Conservation (phyloP, 2,888 invertebrate species). For the Caenorhabditis japonica region DNA sequence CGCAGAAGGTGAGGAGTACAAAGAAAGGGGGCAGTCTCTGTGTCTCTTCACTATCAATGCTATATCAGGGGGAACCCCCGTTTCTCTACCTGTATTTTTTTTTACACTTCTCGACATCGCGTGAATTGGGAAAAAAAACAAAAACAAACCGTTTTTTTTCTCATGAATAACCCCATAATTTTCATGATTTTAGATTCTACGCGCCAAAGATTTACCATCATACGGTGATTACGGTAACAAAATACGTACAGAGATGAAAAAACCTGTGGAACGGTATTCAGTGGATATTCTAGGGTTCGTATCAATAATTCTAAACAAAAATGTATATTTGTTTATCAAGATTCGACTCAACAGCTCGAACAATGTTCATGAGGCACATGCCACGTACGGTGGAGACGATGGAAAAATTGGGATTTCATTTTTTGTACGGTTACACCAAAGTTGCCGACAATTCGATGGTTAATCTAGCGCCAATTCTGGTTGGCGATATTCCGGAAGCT, state of each 20-base stretch:
- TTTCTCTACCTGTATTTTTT: no score
- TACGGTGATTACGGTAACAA: slow-evolving; percentile 35
- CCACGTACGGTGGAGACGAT: slow-evolving; percentile 81
- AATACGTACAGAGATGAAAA: slow-evolving; percentile 7
- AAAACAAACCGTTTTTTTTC: no score
- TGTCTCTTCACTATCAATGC: no score
- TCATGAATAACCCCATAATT: no score
- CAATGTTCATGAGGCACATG: slow-evolving; percentile 71
- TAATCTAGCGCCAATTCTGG: slow-evolving; percentile 87
- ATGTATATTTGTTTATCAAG: no score
- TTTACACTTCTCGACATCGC: no score
- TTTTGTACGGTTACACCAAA: slow-evolving; percentile 91
- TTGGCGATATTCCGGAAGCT: slow-evolving; percentile 80
- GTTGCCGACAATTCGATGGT: slow-evolving; percentile 94
- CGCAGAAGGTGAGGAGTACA: no score
- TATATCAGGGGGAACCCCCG: no score
- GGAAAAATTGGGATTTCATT: slow-evolving; percentile 83
- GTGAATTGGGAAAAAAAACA: no score
- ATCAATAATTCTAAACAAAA: no score
- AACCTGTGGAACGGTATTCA: slow-evolving; percentile 35
- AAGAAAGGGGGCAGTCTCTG: no score
- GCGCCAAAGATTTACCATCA: slow-evolving; percentile 28
- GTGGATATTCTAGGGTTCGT: slow-evolving; percentile 60
- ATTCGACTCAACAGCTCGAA: slow-evolving; percentile 64
- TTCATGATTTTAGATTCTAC: slow-evolving; percentile 36